Evolutionary conservation across 1,140 invertebrate genomes (phyloP), one percentile per base, ranked within the genome.

Genomic region (Diuraphis noxia): DNA sequence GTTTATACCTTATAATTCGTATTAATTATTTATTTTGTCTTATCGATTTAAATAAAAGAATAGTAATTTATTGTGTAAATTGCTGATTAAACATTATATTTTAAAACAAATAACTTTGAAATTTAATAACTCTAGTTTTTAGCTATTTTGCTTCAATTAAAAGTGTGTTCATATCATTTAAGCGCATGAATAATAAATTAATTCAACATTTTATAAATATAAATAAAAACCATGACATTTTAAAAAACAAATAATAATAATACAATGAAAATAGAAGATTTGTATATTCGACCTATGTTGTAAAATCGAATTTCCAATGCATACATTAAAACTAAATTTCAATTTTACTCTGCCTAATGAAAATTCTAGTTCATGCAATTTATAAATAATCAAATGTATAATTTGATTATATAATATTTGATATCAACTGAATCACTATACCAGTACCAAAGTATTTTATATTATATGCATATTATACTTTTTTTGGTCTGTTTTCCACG

Each of bases 301-400:
- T 17, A n/a, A 13, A n/a, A 3, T 72, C n/a, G 56, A 72, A n/a
- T 72, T 72, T 30, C n/a, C 30, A n/a, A 72, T 72, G 56, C n/a
- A 72, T 72, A n/a, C n/a, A n/a, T 72, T 72, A 72, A 72, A 72
- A 72, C 56, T n/a, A 72, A n/a, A 72, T 72, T n/a, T 72, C 30
- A 72, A 63, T 63, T 63, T 72, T 72, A 72, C 56, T 34, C 4
- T 72, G 34, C 13, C 56, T n/a, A 63, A n/a, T n/a, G 1, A 72
- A n/a, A 72, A n/a, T 72, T 3, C 56, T 13, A 13, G 30, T 72
- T 72, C 13, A 72, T 34, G 34, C 13, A 72, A 72, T n/a, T 72
- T 72, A 72, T 72, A n/a, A 72, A n/a, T 72, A 72, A 72, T 72
- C 17, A 34, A n/a, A n/a, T n/a, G 30, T n/a, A 72, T n/a, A n/a